Base-by-base conservation (phyloP, 2,797 vertebrate genomes). In the Melanotaenia pygmaea region DNA sequence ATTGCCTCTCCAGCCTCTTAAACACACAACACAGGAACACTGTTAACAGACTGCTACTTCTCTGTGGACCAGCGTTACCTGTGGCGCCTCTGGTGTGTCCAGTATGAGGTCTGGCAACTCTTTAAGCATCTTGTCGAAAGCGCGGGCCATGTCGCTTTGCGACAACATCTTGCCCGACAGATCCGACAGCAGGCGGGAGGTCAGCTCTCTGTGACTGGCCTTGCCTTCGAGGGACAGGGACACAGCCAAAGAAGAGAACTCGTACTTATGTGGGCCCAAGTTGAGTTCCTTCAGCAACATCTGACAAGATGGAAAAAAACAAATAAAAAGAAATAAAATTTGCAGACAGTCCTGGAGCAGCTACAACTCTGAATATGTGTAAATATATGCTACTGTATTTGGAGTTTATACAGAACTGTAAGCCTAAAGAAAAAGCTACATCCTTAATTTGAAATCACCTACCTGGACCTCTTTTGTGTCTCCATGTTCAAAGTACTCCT, bases 401-500 rank as follows among this genome's bases (percentile, higher is more conserved):
- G 2, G 20, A 20, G 18, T n/a, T 47, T n/a, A 20, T 13, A 40
- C 4, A 40, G 38, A 16, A 40, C 38, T 14, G 14, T 38, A 13
- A 40, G 4, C 2, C 12, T 13, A 38, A 14, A 4, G 1, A 40
- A 40, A 40, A 40, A 2, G 4, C 12, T 40, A 5, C 38, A 40
- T 40, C 14, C 38, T 50, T 5, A 0, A 18, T 64, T 12, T 30
- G 11, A 37, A 30, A 51, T 68, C 75, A 1, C 28, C 86, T 85
- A 97, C 96, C 93, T 96, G 87, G 40, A 97, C 96, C 72, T 96
- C 96, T 66, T 93, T 93, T 62, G 96, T 96, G 92, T 97, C 96
- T 82, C 96, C 96, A 0, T 97, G 96, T 83, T 97, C 95, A 64
- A 97, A 97, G 88, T 96, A 97, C 76, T 97, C 96, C 88, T 94